phyloP scores from a whole-genome alignment of 2,113 vertebrate genomes.

The Jacana jacana region DNA sequence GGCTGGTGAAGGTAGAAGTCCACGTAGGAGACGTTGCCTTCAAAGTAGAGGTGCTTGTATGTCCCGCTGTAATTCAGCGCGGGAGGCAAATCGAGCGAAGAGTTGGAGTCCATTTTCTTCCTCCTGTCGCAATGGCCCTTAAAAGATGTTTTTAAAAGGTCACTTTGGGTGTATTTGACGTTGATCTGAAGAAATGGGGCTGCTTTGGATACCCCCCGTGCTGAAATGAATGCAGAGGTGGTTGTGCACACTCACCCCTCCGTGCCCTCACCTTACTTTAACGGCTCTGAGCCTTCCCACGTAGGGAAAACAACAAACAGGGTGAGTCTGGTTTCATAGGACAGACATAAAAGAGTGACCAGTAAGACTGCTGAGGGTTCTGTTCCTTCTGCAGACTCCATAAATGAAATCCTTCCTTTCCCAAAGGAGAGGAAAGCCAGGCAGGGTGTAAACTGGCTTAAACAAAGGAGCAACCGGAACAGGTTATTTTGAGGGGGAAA shows the following conservation, averaged over 20 bases:
- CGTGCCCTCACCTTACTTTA: not conserved
- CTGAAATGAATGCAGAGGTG: not conserved
- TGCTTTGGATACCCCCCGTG: not conserved
- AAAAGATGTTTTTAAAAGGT: not conserved
- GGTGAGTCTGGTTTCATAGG: not conserved
- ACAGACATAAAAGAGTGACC: not conserved
- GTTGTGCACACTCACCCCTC: rapidly evolving
- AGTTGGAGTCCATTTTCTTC: conserved; percentile 68
- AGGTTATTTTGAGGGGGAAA: not conserved
- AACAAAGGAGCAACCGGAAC: not conserved
- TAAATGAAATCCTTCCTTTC: not conserved
- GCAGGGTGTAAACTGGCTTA: not conserved
- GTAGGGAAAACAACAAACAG: not conserved
- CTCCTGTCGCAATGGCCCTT: conserved; percentile 67
- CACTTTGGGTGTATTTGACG: not conserved
- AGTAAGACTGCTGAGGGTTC: not conserved
- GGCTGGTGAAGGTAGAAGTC: conserved; percentile 89
- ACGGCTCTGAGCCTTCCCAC: not conserved
- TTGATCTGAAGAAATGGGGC: no score
- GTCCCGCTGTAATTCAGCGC: not conserved
- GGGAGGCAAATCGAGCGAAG: conserved; percentile 18
- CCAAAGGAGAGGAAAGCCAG: not conserved
- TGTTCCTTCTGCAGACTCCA: not conserved
- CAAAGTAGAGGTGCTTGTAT: not conserved
- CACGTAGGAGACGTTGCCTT: conserved; percentile 84